Conservation (phyloP, 2,797 vertebrate species). For the Pempheris klunzingeri region DNA sequence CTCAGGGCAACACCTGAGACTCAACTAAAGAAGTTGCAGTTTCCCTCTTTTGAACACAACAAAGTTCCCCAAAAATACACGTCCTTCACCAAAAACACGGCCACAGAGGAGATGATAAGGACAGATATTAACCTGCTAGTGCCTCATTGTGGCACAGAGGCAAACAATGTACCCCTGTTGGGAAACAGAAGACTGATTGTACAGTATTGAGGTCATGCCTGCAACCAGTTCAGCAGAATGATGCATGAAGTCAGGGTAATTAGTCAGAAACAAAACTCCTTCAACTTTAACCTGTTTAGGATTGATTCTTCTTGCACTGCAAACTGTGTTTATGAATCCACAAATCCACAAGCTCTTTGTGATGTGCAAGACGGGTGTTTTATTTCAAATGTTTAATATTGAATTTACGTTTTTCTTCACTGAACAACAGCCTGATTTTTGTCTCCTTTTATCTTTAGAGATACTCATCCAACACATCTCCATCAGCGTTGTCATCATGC, state of each 20-base stretch:
- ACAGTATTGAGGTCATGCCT: constrained; percentile 29
- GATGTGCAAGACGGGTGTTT: not conserved
- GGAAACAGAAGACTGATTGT: constrained; percentile 28
- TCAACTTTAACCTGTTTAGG: not conserved
- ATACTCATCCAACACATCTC: no score
- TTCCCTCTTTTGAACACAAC: not conserved
- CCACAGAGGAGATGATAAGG: constrained; percentile 7
- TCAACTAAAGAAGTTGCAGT: not conserved
- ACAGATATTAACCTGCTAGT: constrained; percentile 14
- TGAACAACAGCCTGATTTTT: not conserved
- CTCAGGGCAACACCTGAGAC: not conserved
- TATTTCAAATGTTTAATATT: not conserved
- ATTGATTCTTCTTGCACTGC: not conserved
- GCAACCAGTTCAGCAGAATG: constrained; percentile 10
- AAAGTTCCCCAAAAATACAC: not conserved
- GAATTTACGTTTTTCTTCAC: not conserved
- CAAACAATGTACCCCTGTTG: constrained; percentile 4
- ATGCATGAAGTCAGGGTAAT: not conserved
- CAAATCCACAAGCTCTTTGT: not conserved
- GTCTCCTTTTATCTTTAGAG: not conserved
- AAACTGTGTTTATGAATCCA: not conserved
- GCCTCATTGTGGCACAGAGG: not conserved
- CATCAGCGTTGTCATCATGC: not conserved
- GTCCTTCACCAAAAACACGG: not conserved
- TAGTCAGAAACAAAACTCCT: not conserved